A percentile compares a stretch with the other conserved stretches of the same genome.
phyloP scores from a whole-genome alignment of 2,888 invertebrate genomes.

The Sinelater perroti region DNA sequence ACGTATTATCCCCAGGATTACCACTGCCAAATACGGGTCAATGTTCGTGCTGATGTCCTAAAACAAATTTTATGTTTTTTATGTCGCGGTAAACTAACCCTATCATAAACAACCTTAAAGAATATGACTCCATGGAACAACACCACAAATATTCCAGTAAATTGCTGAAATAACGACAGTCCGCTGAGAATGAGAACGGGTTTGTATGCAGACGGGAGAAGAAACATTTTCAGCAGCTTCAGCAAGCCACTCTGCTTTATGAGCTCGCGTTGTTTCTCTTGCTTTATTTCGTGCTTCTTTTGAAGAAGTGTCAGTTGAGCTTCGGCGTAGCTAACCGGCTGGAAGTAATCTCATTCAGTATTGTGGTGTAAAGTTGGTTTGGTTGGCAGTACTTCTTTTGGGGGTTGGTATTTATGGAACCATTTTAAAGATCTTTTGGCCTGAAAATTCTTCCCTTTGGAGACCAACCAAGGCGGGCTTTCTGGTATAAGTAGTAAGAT shows the following conservation, averaged over 20 bases:
- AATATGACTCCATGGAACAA: conserved; percentile 69
- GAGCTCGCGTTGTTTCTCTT: too few species aligned
- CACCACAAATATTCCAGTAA: conserved; percentile 69
- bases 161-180: conserved; percentile 68
- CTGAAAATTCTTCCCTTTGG: conserved; percentile 66
- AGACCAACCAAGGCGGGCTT: too few species aligned
- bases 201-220: conserved; percentile 68
- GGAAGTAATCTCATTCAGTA: neutral
- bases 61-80: conserved; percentile 13
- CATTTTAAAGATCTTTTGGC: conserved; percentile 69
- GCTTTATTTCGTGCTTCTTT: conserved; percentile 62
- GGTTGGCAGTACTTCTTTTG: conserved; percentile 27
- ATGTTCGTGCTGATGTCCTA: conserved; percentile 64
- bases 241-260: conserved; percentile 54
- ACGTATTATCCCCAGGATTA: conserved; percentile 65
- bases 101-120: conserved; percentile 64
- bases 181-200: conserved; percentile 65
- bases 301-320: too few species aligned
- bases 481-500: conserved; percentile 66
- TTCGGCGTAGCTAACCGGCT: neutral
- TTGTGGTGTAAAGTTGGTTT: neutral
- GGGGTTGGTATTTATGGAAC: conserved; percentile 62
- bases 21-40: conserved; percentile 65
- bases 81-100: too few species aligned
- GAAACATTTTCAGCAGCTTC: conserved; percentile 59